Evolutionary conservation across 2,797 vertebrate genomes (phyloP).

Genomic region (Sebastes oblongus): DNA sequence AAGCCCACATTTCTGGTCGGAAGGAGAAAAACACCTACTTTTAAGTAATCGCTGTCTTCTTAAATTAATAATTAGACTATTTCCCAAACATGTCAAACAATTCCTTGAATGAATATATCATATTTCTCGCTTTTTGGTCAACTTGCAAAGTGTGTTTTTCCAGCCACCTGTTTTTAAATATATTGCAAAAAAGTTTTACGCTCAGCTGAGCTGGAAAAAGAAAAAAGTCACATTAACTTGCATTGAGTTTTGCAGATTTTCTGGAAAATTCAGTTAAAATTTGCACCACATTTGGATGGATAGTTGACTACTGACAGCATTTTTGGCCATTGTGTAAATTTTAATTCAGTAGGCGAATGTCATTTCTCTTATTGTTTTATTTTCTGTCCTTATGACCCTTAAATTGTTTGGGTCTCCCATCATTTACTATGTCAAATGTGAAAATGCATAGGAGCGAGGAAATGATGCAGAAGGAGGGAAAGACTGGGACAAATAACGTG

Average conservation of each 20-base stretch:
- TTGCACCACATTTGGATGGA: background rate
- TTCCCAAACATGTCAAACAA: background rate
- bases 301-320: background rate
- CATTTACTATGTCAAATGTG: background rate
- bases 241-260: background rate
- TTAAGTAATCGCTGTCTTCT: no score
- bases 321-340: background rate
- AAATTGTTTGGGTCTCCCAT: background rate
- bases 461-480: background rate
- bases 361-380: no score
- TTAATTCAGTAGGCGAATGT: fast-evolving
- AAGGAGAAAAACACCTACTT: no score
- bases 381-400: background rate
- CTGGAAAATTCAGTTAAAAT: background rate
- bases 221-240: fast-evolving
- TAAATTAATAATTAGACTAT: background rate
- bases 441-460: background rate
- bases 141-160: background rate
- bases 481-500: background rate
- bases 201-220: background rate
- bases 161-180: no score
- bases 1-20: no score
- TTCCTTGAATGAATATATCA: background rate
- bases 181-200: background rate
- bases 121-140: background rate